These are phyloP conservation scores for Mesodorylaimus sp. DNA, from an alignment of 2,888 invertebrate species.

Conservation along the genomic window DNA sequence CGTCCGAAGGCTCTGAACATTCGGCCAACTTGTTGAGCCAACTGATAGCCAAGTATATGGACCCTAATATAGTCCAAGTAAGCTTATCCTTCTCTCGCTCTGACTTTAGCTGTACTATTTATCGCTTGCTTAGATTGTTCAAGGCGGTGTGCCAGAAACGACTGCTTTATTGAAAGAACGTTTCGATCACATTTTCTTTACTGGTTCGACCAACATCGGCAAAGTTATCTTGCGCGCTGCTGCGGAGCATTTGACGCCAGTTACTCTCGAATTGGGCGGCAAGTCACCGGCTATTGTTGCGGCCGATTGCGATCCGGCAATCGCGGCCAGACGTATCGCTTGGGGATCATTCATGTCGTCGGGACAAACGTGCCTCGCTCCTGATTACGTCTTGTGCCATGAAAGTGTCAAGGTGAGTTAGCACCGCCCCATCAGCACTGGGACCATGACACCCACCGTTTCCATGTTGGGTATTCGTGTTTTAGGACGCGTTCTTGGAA, in stretches of 20 bases:
- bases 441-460: no score
- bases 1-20: conserved; percentile 64
- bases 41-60: conserved; percentile 65
- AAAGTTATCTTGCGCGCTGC: conserved; percentile 67
- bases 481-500: conserved; percentile 34
- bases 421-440: no score
- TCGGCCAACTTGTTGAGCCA: conserved; percentile 53
- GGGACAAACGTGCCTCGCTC: conserved; percentile 84
- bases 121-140: conserved; percentile 65
- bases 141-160: conserved; percentile 67
- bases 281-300: conserved; percentile 68
- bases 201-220: conserved; percentile 41
- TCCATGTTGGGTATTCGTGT: no score
- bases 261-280: conserved; percentile 70
- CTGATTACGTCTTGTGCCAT: conserved; percentile 16
- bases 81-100: no score
- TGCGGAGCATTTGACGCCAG: conserved; percentile 71
- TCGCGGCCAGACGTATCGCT: conserved; percentile 58
- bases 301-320: conserved; percentile 49
- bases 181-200: conserved; percentile 92
- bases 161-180: conserved; percentile 61
- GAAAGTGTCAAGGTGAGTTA: background rate
- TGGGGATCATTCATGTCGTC: conserved; percentile 85
- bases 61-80: no score
- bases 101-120: no score